Percentiles rank a stretch among this genome's conserved stretches.
Conservation (phyloP, 2,113 vertebrate genomes). For the Plestiodon gilberti region DNA sequence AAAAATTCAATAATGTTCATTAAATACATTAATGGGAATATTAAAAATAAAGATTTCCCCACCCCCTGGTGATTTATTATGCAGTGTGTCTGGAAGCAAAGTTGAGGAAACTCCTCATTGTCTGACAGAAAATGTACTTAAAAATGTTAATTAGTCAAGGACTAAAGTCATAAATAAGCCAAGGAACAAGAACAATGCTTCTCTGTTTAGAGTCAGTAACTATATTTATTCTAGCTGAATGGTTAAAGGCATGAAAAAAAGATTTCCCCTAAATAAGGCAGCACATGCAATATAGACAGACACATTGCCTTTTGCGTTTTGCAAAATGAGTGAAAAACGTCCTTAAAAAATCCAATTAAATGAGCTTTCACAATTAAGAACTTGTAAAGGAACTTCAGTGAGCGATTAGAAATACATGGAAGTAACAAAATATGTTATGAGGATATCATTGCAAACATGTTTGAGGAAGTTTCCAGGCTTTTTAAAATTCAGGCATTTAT, state of each 20-base stretch:
- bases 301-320: conserved; percentile 18
- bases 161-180: conserved; percentile 62
- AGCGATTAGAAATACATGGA: background rate
- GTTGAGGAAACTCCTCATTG: conserved; percentile 64
- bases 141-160: conserved; percentile 75
- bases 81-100: conserved; percentile 61
- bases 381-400: background rate
- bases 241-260: conserved; percentile 47
- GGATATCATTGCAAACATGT: background rate
- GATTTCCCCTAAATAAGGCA: conserved; percentile 57
- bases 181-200: conserved; percentile 58
- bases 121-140: conserved; percentile 69
- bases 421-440: rapidly evolving
- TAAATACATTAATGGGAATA: conserved; percentile 80
- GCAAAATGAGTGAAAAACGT: conserved; percentile 37
- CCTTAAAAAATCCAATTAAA: conserved; percentile 26
- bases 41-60: conserved; percentile 79
- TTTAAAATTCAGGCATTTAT: background rate
- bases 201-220: conserved; percentile 54
- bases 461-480: background rate
- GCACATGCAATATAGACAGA: background rate
- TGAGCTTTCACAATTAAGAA: conserved; percentile 27
- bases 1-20: conserved; percentile 79
- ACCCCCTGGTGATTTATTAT: conserved; percentile 73
- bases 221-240: conserved; percentile 56